These are phyloP conservation scores for Nipponia nippon DNA, from an alignment of 2,113 vertebrate species.

Conservation along the genomic window DNA sequence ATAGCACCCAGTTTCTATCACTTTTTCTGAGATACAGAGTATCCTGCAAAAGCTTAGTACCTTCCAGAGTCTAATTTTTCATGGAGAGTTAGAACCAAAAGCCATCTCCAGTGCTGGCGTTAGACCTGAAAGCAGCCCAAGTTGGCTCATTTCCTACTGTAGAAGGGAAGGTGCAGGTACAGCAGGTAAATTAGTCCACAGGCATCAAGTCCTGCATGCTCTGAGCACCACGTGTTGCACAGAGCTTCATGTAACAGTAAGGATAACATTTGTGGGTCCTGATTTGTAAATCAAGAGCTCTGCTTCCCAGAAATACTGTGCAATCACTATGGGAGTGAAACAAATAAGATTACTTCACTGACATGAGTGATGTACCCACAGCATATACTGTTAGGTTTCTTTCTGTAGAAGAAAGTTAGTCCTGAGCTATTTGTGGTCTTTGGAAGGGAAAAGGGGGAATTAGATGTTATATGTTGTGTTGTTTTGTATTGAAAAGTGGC, in stretches of 20 bases:
- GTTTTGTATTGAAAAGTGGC: neutral
- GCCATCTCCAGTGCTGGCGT: neutral
- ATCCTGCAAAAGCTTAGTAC: neutral
- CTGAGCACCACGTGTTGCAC: neutral
- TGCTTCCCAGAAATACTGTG: neutral
- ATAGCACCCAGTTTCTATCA: neutral
- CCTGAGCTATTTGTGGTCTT: neutral
- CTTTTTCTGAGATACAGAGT: neutral
- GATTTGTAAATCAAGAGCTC: neutral
- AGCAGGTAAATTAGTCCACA: neutral
- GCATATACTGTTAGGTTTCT: neutral
- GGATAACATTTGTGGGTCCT: neutral
- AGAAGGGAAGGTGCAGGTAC: neutral
- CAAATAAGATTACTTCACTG: neutral
- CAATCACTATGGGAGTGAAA: neutral
- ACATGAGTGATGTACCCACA: neutral
- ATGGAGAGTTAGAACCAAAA: neutral
- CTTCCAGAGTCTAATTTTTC: neutral
- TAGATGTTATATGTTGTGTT: neutral
- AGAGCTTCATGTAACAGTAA: neutral
- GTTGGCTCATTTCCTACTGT: rapidly evolving
- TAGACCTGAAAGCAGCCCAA: neutral
- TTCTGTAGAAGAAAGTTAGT: neutral
- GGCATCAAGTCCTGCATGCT: neutral
- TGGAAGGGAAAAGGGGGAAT: neutral